These are phyloP conservation scores for Thymelicus acteon DNA, from an alignment of 2,888 invertebrate species.

Conservation along the genomic window DNA sequence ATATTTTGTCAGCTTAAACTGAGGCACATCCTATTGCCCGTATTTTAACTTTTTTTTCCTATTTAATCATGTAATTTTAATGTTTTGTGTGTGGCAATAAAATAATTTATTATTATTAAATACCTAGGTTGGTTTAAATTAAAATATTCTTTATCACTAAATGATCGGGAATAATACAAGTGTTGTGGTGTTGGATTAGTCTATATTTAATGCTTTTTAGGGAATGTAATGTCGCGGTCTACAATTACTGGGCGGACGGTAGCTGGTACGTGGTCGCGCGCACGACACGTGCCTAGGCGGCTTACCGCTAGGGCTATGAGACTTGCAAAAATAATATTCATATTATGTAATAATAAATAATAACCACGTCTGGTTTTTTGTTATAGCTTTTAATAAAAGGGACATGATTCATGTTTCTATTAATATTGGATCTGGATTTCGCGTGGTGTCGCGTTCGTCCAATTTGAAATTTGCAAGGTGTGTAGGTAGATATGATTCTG, in stretches of 20 bases:
- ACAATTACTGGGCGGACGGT: slow-evolving; percentile 60
- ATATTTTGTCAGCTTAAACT: too few relatives aligned
- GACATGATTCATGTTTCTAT: background rate
- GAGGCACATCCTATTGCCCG: too few relatives aligned
- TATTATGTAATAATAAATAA: background rate
- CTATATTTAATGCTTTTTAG: slow-evolving; percentile 23
- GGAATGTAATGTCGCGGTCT: slow-evolving; percentile 44
- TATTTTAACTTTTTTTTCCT: too few relatives aligned
- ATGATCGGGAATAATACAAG: slow-evolving; percentile 3
- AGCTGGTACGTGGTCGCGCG: slow-evolving; percentile 58
- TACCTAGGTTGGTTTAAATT: slow-evolving; percentile 7
- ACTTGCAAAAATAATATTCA: background rate
- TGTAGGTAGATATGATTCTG: too few relatives aligned
- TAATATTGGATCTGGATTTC: too few relatives aligned
- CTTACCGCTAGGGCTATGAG: slow-evolving; percentile 20
- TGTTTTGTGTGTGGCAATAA: too few relatives aligned
- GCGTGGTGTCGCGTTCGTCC: too few relatives aligned
- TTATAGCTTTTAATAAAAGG: background rate
- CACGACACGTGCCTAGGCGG: slow-evolving; percentile 47
- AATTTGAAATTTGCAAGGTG: too few relatives aligned
- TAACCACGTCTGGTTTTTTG: background rate
- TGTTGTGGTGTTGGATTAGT: slow-evolving; percentile 9
- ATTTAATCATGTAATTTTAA: too few relatives aligned
- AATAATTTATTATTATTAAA: too few relatives aligned
- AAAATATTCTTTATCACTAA: background rate